phyloP scores from a whole-genome alignment of 2,797 vertebrate genomes.

The Poeciliopsis paucimaculata region DNA sequence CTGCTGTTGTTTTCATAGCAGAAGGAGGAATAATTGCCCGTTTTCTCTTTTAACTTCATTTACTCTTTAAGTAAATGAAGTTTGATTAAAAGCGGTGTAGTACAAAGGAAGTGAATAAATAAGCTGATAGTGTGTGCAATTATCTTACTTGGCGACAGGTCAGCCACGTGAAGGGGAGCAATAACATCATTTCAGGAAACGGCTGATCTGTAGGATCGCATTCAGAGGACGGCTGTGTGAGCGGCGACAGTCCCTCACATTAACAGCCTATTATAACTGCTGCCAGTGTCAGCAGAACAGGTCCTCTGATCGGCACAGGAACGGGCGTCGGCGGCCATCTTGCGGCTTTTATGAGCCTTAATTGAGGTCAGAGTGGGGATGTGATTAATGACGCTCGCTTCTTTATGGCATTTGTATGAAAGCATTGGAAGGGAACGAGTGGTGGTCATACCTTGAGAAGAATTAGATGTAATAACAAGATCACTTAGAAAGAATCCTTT shows the following conservation, averaged over 20 bases:
- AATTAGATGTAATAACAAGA: background rate
- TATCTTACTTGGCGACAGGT: background rate
- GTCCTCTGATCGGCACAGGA: slow-evolving; percentile 39
- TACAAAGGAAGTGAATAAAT: background rate
- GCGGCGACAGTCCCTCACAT: slow-evolving; percentile 41
- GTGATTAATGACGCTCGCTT: slow-evolving; percentile 50
- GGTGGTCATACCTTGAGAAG: slow-evolving; percentile 3
- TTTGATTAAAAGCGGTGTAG: background rate
- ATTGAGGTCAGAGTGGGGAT: slow-evolving; percentile 62
- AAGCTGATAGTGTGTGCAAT: background rate
- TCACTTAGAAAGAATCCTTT: background rate
- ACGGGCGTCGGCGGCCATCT: slow-evolving; percentile 37
- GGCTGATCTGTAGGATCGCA: background rate
- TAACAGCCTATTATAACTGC: slow-evolving; percentile 38
- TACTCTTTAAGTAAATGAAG: background rate
- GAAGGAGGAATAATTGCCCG: background rate
- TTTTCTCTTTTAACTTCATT: background rate
- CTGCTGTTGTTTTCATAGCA: background rate
- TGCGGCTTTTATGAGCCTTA: slow-evolving; percentile 69
- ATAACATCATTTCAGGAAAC: background rate
- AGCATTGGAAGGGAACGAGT: background rate
- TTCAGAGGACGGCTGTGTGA: slow-evolving; percentile 28
- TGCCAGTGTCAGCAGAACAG: slow-evolving; percentile 33
- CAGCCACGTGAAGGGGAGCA: background rate
- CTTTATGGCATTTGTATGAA: slow-evolving; percentile 18